Evolutionary conservation across 2,113 vertebrate genomes (phyloP).

Genomic region (Paramisgurnus dabryanus): DNA sequence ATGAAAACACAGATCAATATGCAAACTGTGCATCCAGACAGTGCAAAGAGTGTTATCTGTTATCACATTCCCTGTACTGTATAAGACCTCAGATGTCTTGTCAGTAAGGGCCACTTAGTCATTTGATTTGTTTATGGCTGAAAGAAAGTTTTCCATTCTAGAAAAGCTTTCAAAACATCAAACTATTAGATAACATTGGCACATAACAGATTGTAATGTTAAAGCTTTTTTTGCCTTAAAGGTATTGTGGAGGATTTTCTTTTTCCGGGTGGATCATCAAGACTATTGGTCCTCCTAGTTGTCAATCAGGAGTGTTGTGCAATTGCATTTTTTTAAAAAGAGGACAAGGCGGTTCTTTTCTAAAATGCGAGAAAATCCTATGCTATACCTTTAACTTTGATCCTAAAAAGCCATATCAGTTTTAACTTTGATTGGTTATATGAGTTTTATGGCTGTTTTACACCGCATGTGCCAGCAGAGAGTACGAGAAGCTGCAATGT

Average conservation of each 20-base stretch:
- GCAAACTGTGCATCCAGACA: slow-evolving; percentile 6
- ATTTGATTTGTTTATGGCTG: slow-evolving; percentile 12
- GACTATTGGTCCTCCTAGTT: no score
- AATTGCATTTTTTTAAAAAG: no score
- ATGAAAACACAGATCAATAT: neutral
- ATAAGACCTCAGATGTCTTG: neutral
- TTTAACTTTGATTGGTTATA: no score
- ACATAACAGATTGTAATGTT: no score
- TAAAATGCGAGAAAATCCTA: no score
- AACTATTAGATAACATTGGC: neutral
- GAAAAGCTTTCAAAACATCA: slow-evolving; percentile 10
- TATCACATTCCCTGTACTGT: neutral
- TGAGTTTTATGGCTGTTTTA: neutral
- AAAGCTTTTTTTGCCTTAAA: no score
- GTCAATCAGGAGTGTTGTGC: no score
- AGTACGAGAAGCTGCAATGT: no score
- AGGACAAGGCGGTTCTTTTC: no score
- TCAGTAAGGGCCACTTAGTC: neutral
- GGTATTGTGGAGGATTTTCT: no score
- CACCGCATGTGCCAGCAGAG: neutral
- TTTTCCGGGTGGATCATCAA: no score
- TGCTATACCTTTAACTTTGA: neutral
- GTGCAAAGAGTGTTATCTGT: neutral
- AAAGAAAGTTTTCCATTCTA: slow-evolving; percentile 19
- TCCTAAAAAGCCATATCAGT: neutral